Conservation (phyloP, 1,140 invertebrate species). For the Atta colombica region DNA sequence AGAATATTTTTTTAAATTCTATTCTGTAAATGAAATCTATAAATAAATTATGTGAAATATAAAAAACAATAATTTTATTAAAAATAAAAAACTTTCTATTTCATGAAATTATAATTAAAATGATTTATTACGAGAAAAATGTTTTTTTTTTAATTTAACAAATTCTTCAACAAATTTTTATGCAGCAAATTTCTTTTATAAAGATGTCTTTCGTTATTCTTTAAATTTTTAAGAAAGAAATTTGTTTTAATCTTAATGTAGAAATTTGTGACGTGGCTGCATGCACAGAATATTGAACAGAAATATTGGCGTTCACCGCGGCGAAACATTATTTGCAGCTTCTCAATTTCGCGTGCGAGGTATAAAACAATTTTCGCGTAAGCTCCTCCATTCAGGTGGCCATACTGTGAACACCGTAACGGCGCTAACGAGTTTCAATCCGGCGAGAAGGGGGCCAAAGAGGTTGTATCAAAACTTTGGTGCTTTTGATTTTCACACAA, state of each 20-base stretch:
- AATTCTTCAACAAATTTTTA: not conserved
- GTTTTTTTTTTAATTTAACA: not conserved
- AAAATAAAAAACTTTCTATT: not conserved
- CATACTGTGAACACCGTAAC: slow-evolving; percentile 72
- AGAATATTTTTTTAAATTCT: not conserved
- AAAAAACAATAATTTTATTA: not conserved
- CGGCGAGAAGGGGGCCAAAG: not conserved
- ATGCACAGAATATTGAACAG: not conserved
- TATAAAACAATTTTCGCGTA: slow-evolving; percentile 72
- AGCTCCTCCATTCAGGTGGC: slow-evolving; percentile 65
- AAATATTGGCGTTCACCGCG: slow-evolving; percentile 51
- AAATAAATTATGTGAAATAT: not conserved
- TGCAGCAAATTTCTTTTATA: not conserved
- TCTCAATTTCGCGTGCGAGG: slow-evolving; percentile 59
- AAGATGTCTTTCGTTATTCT: not conserved
- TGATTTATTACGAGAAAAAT: not conserved
- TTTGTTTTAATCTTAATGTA: slow-evolving; percentile 9
- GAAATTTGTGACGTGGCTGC: not conserved
- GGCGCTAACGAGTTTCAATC: slow-evolving; percentile 72
- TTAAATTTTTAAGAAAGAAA: not conserved
- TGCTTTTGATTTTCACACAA: slow-evolving; percentile 52
- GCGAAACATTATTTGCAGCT: slow-evolving; percentile 69
- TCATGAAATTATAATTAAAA: not conserved
- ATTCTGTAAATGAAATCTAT: not conserved
- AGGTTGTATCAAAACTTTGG: slow-evolving; percentile 55